Evolutionary conservation across 2,888 invertebrate species (phyloP).

Genomic region (Trichopria drosophilae): DNA sequence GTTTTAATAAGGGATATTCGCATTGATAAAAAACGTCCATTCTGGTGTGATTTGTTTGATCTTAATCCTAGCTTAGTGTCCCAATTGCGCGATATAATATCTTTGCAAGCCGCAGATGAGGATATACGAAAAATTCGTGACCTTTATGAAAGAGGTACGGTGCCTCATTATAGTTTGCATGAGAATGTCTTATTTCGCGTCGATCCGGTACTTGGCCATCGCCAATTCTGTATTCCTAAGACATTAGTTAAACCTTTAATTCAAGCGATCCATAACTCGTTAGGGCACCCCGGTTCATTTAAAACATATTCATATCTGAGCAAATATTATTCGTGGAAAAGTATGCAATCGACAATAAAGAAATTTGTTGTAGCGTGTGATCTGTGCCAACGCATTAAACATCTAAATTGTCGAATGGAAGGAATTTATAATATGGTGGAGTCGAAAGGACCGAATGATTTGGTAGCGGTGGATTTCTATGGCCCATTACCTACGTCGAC

Average conservation of each 20-base stretch:
- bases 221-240: not conserved
- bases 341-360: not conserved
- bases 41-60: too few relatives aligned
- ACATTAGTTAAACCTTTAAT: not conserved
- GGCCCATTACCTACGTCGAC: conserved; percentile 23
- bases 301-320: conserved; percentile 1
- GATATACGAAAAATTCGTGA: too few relatives aligned
- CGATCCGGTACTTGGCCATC: not conserved
- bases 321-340: not conserved
- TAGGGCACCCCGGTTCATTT: conserved; percentile 6
- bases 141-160: too few relatives aligned
- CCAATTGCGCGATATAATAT: too few relatives aligned
- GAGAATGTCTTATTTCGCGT: conserved; percentile 20
- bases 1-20: too few relatives aligned
- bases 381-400: conserved; percentile 5
- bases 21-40: too few relatives aligned
- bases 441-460: conserved; percentile 11
- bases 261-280: not conserved
- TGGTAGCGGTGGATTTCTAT: conserved; percentile 29
- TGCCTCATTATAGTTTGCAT: conserved; percentile 8
- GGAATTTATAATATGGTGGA: conserved; percentile 5
- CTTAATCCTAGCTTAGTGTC: too few relatives aligned
- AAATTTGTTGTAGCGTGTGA: conserved; percentile 2
- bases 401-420: not conserved
- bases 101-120: too few relatives aligned